Conservation (phyloP, 1,140 invertebrate genomes). For the Zaprionus africanus region DNA sequence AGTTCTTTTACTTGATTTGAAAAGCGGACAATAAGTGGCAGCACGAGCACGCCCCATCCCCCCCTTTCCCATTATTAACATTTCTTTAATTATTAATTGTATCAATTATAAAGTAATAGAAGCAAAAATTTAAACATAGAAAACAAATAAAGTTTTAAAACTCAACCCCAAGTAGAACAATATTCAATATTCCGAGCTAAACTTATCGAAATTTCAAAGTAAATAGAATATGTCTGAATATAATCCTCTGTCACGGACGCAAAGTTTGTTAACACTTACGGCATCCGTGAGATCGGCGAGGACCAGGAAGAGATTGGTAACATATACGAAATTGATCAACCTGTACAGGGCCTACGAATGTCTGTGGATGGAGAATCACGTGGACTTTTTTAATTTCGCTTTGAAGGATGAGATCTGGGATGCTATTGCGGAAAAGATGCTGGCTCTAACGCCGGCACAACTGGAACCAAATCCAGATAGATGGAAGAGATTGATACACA, state of each 20-base stretch:
- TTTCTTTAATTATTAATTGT: slow-evolving; percentile 63
- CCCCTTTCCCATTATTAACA: slow-evolving; percentile 17
- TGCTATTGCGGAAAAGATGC: slow-evolving; percentile 57
- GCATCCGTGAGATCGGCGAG: background rate
- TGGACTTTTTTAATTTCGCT: slow-evolving; percentile 53
- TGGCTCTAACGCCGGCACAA: background rate
- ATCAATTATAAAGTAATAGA: slow-evolving; percentile 69
- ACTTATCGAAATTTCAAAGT: slow-evolving; percentile 1
- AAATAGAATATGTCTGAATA: background rate
- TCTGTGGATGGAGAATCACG: slow-evolving; percentile 60
- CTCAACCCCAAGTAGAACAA: background rate
- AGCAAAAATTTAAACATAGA: slow-evolving; percentile 23
- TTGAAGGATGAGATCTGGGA: slow-evolving; percentile 51
- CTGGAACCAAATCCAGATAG: slow-evolving; percentile 23
- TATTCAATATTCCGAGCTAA: background rate
- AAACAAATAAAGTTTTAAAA: slow-evolving; percentile 31
- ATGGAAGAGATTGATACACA: slow-evolving; percentile 56
- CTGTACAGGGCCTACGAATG: slow-evolving; percentile 55
- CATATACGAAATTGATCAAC: slow-evolving; percentile 51
- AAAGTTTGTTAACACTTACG: background rate
- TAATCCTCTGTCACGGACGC: background rate
- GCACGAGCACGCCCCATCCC: slow-evolving; percentile 9
- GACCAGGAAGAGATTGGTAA: background rate
- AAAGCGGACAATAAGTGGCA: slow-evolving; percentile 67
- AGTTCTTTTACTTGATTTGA: slow-evolving; percentile 52